Percentiles rank a stretch among this genome's conserved stretches.
Evolutionary conservation across 2,888 invertebrate species (phyloP).

Genomic region (Parnassius orleans): DNA sequence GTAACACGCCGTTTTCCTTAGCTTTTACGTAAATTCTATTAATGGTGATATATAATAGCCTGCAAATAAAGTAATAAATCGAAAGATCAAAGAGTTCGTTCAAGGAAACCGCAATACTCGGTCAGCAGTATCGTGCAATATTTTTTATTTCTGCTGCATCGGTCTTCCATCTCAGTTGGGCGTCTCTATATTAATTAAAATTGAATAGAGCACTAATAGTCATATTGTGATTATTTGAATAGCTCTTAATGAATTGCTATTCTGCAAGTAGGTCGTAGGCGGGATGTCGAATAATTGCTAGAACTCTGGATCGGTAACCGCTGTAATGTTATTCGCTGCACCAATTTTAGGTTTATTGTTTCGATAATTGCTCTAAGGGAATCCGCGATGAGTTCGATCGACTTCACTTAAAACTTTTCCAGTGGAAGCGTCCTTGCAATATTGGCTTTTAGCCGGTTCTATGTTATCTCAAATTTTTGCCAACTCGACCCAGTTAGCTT

Average conservation of each 20-base stretch:
- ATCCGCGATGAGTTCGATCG: conserved; percentile 49
- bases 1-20: conserved; percentile 47
- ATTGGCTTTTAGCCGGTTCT: conserved; percentile 40
- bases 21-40: conserved; percentile 58
- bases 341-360: conserved; percentile 78
- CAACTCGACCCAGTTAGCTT: conserved; percentile 22
- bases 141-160: conserved; percentile 29
- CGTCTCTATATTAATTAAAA: conserved; percentile 62
- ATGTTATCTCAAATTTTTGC: conserved; percentile 25
- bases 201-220: conserved; percentile 65
- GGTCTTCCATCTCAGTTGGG: conserved; percentile 34
- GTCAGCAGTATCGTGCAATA: conserved; percentile 29
- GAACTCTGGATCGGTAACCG: conserved; percentile 69
- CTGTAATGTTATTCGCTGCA: conserved; percentile 58
- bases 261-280: conserved; percentile 64
- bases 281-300: conserved; percentile 67
- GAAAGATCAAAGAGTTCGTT: conserved; percentile 64
- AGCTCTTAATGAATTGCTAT: conserved; percentile 75
- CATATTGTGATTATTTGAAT: conserved; percentile 76
- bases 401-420: conserved; percentile 54
- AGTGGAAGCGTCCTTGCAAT: conserved; percentile 37
- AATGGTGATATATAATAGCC: conserved; percentile 61
- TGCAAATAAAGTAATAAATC: conserved; percentile 56
- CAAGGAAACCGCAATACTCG: conserved; percentile 54
- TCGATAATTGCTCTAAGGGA: conserved; percentile 73